Evolutionary conservation across 2,888 invertebrate genomes (phyloP).

Genomic region (Stenodera caucasica): DNA sequence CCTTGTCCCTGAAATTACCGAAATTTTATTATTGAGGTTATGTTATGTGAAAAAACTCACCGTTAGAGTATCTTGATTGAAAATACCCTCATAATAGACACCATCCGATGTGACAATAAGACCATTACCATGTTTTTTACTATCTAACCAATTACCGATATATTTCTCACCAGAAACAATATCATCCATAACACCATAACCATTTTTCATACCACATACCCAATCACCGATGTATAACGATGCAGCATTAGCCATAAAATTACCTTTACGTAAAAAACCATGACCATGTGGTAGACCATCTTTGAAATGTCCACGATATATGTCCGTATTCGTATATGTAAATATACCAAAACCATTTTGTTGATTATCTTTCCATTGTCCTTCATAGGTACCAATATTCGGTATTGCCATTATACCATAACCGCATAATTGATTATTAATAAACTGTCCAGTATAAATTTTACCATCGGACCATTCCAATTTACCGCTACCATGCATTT

Average conservation of each 20-base stretch:
- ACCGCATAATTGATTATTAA: conserved; percentile 72
- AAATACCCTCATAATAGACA: conserved; percentile 88
- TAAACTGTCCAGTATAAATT: conserved; percentile 79
- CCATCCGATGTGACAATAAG: conserved; percentile 87
- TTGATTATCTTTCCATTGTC: conserved; percentile 78
- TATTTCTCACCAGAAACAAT: conserved; percentile 86
- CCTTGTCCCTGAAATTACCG: conserved; percentile 72
- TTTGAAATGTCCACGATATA: conserved; percentile 85
- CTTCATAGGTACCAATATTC: conserved; percentile 69
- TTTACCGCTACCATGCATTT: conserved; percentile 81
- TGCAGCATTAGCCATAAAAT: conserved; percentile 72
- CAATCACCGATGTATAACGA: conserved; percentile 91
- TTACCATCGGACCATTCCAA: conserved; percentile 81
- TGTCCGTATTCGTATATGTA: conserved; percentile 75
- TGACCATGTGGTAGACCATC: conserved; percentile 84
- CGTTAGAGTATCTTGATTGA: conserved; percentile 75
- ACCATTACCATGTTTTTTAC: conserved; percentile 81
- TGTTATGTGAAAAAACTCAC: conserved; percentile 56
- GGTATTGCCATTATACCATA: conserved; percentile 71
- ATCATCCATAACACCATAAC: conserved; percentile 89
- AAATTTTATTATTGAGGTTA: conserved; percentile 1
- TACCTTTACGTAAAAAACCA: conserved; percentile 79
- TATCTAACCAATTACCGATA: conserved; percentile 85
- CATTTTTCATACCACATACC: conserved; percentile 73
- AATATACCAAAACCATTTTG: conserved; percentile 80